Base-by-base conservation (phyloP, 2,113 vertebrate species). In the Nyctereutes procyonoides region DNA sequence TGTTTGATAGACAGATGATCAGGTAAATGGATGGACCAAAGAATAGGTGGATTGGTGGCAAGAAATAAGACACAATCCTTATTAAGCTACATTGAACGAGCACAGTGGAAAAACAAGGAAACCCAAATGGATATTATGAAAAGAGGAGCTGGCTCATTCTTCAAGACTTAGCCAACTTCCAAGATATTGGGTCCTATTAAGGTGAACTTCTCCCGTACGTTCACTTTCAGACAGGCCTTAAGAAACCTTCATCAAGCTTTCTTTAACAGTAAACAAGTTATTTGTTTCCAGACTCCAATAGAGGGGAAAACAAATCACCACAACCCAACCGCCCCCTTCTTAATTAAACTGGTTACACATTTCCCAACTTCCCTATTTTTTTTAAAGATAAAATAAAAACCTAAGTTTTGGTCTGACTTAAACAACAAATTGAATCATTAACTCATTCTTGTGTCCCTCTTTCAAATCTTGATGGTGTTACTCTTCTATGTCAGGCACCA, bases 261-360 rank as follows among this genome's bases (percentile, higher is more conserved):
- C 73, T 90, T 85, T 67, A 69, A 0, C 79, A 43, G 63, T 63
- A 65, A 84, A 55, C 62, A 35, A 58, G 19, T 17, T 85, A 53
- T 88, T 95, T 90, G n/a, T 76, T 93, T 95, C 74, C 93, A 80
- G 43, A 51, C 48, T 71, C 93, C 55, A 85, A 1, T 1, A 55
- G 69, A 13, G 51, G 43, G 22, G 56, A 24, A n/a, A 60, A 43
- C 91, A 53, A 43, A 51, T 81, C 71, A n/a, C 17, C 28, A 85
- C 48, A 55, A 55, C 6, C 38, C 84, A 83, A 22, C 22, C 22
- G 4, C 51, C 4, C n/a, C 48, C 10, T 96, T 48, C 55, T 91
- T 43, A 80, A 67, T 87, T 73, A 94, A 96, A 88, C 4, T 53
- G 30, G 60, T 24, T 12, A 13, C 6, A 8, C 15, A 73, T 56